Evolutionary conservation across 1,140 invertebrate species (phyloP).

Genomic region (Choristoneura fumiferana): DNA sequence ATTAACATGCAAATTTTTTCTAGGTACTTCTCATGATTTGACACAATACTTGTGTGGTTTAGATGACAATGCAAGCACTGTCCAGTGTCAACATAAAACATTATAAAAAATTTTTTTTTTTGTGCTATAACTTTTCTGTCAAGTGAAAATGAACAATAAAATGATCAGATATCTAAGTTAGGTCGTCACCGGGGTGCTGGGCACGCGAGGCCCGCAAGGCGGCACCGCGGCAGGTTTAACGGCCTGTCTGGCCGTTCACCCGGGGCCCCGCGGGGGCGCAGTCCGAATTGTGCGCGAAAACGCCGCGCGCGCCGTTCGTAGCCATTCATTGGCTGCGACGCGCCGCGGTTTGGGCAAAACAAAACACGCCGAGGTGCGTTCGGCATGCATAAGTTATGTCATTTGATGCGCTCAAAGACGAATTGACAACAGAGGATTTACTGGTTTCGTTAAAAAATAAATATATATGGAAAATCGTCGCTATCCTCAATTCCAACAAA

Average conservation of each 20-base stretch:
- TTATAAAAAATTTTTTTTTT: too few relatives aligned
- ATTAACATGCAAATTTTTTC: too few relatives aligned
- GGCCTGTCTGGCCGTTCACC: constrained; percentile 75
- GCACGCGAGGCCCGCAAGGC: constrained; percentile 44
- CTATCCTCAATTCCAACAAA: too few relatives aligned
- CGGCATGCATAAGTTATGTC: not conserved
- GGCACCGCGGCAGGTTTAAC: constrained; percentile 68
- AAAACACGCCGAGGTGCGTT: constrained; percentile 7
- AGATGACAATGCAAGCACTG: too few relatives aligned
- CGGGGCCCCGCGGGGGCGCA: constrained; percentile 60
- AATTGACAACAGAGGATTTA: too few relatives aligned
- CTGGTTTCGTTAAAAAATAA: too few relatives aligned
- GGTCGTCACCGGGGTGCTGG: constrained; percentile 11
- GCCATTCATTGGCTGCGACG: constrained; percentile 17
- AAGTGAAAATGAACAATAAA: not conserved
- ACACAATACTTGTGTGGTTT: too few relatives aligned
- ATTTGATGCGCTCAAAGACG: not conserved
- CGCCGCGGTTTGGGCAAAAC: not conserved
- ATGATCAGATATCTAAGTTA: not conserved
- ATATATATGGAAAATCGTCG: too few relatives aligned
- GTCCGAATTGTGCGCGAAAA: constrained; percentile 62
- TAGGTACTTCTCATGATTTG: too few relatives aligned
- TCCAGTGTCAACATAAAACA: too few relatives aligned
- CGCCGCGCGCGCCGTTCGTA: constrained; percentile 57
- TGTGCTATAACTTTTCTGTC: too few relatives aligned